phyloP scores from a whole-genome alignment of 2,797 vertebrate genomes.

The Cyprinodon diabolis region DNA sequence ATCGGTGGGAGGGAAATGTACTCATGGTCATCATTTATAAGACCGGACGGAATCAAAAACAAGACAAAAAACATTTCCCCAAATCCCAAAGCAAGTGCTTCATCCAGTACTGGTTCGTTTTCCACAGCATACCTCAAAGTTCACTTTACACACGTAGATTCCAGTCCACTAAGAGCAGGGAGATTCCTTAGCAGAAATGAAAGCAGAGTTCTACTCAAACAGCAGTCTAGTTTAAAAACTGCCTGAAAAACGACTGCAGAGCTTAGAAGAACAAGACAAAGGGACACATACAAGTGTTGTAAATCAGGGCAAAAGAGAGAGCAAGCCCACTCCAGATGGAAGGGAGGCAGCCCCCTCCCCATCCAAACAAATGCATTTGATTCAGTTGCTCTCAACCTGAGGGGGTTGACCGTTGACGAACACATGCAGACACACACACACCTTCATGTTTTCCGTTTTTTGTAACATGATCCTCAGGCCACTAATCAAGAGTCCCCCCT shows the following conservation, averaged over 20 bases:
- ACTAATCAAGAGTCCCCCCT: constrained; percentile 60
- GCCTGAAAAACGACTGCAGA: constrained; percentile 51
- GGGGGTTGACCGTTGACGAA: constrained; percentile 41
- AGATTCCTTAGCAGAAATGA: constrained; percentile 12
- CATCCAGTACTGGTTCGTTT: constrained; percentile 25
- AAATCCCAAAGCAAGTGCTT: not conserved
- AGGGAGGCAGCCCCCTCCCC: no score
- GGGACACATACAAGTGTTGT: constrained; percentile 51
- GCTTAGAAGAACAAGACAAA: constrained; percentile 52
- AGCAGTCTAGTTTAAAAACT: constrained; percentile 54
- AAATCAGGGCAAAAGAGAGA: constrained; percentile 30
- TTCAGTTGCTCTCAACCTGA: constrained; percentile 52
- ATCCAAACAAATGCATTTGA: constrained; percentile 19
- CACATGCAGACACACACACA: constrained; percentile 24
- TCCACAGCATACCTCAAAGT: constrained; percentile 4
- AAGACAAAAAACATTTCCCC: constrained; percentile 8
- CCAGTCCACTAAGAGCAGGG: not conserved
- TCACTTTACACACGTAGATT: not conserved
- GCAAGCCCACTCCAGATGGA: constrained; percentile 55
- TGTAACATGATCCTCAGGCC: constrained; percentile 64
- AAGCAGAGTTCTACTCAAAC: constrained; percentile 6
- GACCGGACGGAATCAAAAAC: constrained; percentile 15
- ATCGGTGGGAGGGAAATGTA: constrained; percentile 44
- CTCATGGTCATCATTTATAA: constrained; percentile 55
- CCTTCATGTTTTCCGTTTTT: constrained; percentile 41